Evolutionary conservation across 2,888 invertebrate genomes (phyloP), one percentile per base, ranked within the genome.

Genomic region (Sinelater perroti): DNA sequence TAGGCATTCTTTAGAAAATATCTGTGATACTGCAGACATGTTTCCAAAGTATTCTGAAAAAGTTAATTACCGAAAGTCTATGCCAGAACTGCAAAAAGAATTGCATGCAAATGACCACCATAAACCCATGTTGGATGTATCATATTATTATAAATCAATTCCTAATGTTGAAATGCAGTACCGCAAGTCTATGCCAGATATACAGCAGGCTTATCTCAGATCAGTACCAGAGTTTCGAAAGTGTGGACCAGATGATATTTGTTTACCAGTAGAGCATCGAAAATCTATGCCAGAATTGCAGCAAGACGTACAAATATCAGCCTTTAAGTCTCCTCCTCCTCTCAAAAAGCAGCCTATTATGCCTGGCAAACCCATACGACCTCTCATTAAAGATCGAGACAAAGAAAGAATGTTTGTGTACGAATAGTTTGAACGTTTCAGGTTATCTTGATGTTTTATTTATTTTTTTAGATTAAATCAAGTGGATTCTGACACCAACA

Each of bases 331-430:
- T 14, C 76, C 79, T 1, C 76, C 77, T 0, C 59, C 66, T 11
- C 28, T 51, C 14, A 71, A 68, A 36, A 67, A 67, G 54, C 80
- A 80, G 16, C 83, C 84, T 1, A 80, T 82, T 62, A 83, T 83
- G 56, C 82, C 84, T 3, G 81, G 82, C 0, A 84, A 84, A 72
- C 85, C 85, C 8, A 72, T 83, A 62, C 78, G 83, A 56, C 72
- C 70, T n/a, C 56, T 69, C 2, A 55, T 56, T 31, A 72, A 73
- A 58, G 71, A 73, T 33, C 33, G 55, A 13, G 60, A 63, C 8
- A 58, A 62, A 46, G 67, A 67, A 33, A 59, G 61, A 18, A 64
- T 61, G 35, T 50, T 67, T 56, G 56, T 62, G 61, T 58, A 60
- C 51, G 52, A 46, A 26, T 21, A 17, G 45, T 20, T 45, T 57